Evolutionary conservation across 2,888 invertebrate species (phyloP), one percentile per base, ranked within the genome.

Genomic region (Drepanosiphum platanoidis): DNA sequence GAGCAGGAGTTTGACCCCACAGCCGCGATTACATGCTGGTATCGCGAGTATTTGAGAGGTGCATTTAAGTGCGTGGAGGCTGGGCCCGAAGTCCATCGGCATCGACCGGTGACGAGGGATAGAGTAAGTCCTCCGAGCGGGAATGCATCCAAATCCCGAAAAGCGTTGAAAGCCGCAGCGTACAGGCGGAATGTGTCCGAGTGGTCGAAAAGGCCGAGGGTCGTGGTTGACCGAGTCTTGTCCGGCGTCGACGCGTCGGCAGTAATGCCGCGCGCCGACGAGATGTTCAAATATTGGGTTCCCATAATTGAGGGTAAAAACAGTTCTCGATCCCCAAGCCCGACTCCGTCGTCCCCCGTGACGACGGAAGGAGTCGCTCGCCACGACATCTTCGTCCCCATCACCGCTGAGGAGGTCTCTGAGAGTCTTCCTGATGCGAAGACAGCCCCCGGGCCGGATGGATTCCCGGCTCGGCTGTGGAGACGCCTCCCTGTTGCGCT

Each of bases 331-430:
- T 1, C 3, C 32, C 74, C 74, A 52, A 52, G 0, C 2, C 74
- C 8, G 42, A 42, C 42, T 42, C 42, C 42, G 42, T 34, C n/a
- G 74, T 9, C 11, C 22, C 3, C 22, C 2, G 0, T 9, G 13
- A 11, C 30, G 5, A 42, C 42, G 42, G 42, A 42, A 42, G 42
- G 42, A 42, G 7, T 7, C 11, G 1, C 8, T n/a, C n/a, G n/a
- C 8, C 42, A 32, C 58, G 58, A 11, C 22, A 2, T n/a, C 0
- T 8, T 9, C 0, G 4, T 9, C 0, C 39, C 70, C 0, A 30
- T 72, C 0, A 3, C 46, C 1, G 2, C 30, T 0, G 18, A 42
- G 32, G 74, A 74, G 11, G 46, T 74, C 0, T 3, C 1, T 0
- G 22, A 74, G 3, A 32, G 7, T 9, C 32, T 74, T 0, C 46